Percentiles rank a stretch among this genome's conserved stretches.
Evolutionary conservation across 2,888 invertebrate species (phyloP).

Genomic region (Lordiphosa andalusiaca): DNA sequence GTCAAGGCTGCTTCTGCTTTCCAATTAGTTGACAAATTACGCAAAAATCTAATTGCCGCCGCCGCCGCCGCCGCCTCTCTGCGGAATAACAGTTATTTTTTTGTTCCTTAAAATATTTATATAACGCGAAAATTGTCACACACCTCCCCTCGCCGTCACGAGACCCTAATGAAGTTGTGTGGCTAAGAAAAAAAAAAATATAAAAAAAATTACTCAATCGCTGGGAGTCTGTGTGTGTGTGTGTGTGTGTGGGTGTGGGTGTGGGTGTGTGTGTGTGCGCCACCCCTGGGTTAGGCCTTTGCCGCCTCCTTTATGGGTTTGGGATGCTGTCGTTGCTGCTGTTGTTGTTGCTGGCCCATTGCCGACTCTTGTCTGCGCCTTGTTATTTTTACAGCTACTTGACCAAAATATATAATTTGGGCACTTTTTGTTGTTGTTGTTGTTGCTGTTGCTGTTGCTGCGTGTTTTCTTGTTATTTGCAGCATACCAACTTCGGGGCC

Average conservation of each 20-base stretch:
- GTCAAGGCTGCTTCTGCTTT: conserved; percentile 36
- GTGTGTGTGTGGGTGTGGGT: conserved; percentile 14
- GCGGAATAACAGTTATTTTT: conserved; percentile 7
- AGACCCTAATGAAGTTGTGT: conserved; percentile 64
- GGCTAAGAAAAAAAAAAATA: conserved; percentile 29
- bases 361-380: conserved; percentile 67
- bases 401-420: conserved; percentile 30
- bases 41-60: conserved; percentile 56
- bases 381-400: conserved; percentile 59
- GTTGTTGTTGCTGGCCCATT: conserved; percentile 30
- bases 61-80: conserved; percentile 2
- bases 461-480: neutral
- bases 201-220: conserved; percentile 67
- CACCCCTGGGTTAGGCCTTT: conserved; percentile 62
- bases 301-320: conserved; percentile 36
- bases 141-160: conserved; percentile 24
- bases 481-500: neutral
- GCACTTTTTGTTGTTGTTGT: conserved; percentile 3
- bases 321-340: conserved; percentile 30
- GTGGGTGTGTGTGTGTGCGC: conserved; percentile 30
- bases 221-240: conserved; percentile 14
- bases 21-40: conserved; percentile 73
- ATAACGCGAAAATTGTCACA: conserved; percentile 50
- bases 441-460: conserved; percentile 1
- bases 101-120: conserved; percentile 34